These are phyloP conservation scores for Anhinga rufa DNA, from an alignment of 2,113 vertebrate genomes.

Conservation along the genomic window DNA sequence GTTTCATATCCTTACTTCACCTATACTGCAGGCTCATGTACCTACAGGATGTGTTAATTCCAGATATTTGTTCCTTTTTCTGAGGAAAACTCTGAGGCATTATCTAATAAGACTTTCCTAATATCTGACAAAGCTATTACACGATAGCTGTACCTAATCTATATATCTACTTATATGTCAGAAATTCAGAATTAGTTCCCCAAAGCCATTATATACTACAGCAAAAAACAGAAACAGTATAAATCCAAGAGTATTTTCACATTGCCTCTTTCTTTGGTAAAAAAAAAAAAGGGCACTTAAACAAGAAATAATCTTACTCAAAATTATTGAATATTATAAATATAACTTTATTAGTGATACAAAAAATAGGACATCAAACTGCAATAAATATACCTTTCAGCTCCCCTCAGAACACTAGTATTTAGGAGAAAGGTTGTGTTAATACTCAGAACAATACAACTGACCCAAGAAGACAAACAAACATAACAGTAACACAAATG, in stretches of 20 bases:
- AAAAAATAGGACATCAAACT: neutral
- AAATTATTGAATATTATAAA: neutral
- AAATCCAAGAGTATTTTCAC: neutral
- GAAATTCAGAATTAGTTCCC: neutral
- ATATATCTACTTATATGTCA: neutral
- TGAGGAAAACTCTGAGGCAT: neutral
- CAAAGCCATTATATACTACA: neutral
- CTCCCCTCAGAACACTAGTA: accelerated
- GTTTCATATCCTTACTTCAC: neutral
- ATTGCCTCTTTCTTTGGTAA: neutral
- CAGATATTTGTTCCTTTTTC: neutral
- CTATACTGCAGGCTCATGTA: neutral
- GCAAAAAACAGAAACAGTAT: neutral
- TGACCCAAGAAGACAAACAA: neutral
- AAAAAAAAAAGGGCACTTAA: neutral
- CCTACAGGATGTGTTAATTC: neutral
- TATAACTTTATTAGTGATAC: neutral
- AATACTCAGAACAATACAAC: neutral
- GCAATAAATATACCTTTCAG: neutral
- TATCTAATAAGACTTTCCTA: neutral
- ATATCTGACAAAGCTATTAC: neutral
- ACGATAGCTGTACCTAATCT: neutral
- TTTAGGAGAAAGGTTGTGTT: neutral
- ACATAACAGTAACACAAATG: neutral
- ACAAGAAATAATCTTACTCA: neutral